Conservation (phyloP, 2,113 vertebrate genomes). For the Oophaga pumilio region DNA sequence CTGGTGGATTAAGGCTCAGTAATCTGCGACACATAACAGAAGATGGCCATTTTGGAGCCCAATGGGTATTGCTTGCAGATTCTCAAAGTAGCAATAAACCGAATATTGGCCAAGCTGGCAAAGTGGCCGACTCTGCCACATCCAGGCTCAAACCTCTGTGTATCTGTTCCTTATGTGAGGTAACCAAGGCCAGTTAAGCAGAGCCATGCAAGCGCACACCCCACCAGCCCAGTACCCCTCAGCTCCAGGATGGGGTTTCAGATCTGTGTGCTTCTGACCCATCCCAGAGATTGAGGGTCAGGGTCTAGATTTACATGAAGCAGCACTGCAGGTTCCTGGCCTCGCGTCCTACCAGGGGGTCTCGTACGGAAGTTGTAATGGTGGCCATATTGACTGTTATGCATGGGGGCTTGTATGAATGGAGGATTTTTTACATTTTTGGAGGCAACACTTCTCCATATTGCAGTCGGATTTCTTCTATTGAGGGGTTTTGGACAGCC, state of each 20-base stretch:
- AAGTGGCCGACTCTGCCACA: background rate
- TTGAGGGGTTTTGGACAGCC: background rate
- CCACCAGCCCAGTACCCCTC: background rate
- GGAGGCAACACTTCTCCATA: too few species aligned
- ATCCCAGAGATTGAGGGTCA: conserved; percentile 13
- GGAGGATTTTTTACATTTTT: too few species aligned
- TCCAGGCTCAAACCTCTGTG: background rate
- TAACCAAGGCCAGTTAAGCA: conserved; percentile 60
- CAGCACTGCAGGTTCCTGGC: conserved; percentile 50
- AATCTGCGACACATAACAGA: background rate
- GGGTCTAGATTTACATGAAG: conserved; percentile 23
- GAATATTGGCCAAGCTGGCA: background rate
- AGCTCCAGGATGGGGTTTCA: background rate
- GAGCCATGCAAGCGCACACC: conserved; percentile 66
- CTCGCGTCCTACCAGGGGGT: background rate
- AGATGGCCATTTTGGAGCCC: background rate
- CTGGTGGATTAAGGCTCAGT: background rate
- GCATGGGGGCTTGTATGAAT: too few species aligned
- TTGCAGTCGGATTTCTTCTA: background rate
- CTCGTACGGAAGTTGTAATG: too few species aligned
- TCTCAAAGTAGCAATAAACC: too few species aligned
- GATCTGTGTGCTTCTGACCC: background rate
- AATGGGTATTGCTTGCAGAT: too few species aligned
- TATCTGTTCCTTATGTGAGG: conserved; percentile 57
- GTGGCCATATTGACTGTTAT: too few species aligned